These are phyloP conservation scores for Ciconia stormi DNA, from an alignment of 2,113 vertebrate genomes.

Conservation along the genomic window DNA sequence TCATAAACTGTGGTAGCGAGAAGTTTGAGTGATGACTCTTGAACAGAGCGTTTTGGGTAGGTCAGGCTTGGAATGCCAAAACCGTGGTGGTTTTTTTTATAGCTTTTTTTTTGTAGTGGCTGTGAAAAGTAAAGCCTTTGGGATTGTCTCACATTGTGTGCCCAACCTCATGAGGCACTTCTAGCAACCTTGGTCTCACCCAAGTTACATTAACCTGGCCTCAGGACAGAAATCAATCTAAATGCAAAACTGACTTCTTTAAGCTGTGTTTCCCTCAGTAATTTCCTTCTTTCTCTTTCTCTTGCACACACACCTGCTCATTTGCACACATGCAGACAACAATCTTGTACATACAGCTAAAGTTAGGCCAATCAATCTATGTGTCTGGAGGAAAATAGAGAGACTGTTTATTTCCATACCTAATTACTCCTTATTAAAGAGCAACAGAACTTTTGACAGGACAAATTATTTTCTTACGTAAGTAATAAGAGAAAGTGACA, in stretches of 20 bases:
- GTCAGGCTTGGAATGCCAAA: background rate
- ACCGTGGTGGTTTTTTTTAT: background rate
- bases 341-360: background rate
- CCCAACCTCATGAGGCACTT: background rate
- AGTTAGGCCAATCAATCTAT: background rate
- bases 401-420: constrained; percentile 23
- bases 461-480: background rate
- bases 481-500: constrained; percentile 8
- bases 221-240: background rate
- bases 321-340: background rate
- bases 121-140: background rate
- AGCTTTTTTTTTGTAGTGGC: background rate
- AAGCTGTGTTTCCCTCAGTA: background rate
- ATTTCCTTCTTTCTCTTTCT: background rate
- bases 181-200: background rate
- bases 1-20: background rate
- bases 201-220: background rate
- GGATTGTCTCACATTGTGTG: background rate
- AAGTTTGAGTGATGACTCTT: background rate
- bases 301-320: background rate
- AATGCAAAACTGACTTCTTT: background rate
- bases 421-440: constrained; percentile 50
- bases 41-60: background rate
- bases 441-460: constrained; percentile 33
- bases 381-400: background rate